Evolutionary conservation across 2,113 vertebrate species (phyloP).

Genomic region (Phodopus roborovskii): DNA sequence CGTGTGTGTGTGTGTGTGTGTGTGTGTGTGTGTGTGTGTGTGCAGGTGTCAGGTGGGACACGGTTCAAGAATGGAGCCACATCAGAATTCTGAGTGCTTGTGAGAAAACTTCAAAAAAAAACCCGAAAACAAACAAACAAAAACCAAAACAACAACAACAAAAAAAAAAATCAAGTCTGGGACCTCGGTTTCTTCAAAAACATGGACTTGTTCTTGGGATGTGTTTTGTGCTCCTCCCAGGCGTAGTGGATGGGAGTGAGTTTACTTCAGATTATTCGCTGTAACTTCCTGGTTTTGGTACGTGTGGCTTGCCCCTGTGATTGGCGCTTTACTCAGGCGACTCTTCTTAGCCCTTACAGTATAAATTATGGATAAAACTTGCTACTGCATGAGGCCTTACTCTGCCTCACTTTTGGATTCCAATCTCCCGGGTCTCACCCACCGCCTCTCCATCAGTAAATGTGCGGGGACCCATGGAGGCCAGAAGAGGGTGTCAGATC

Average conservation of each 20-base stretch:
- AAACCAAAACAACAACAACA: background rate
- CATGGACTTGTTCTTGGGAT: background rate
- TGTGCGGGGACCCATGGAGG: background rate
- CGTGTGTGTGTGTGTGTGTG: background rate
- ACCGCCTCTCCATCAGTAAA: background rate
- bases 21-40: background rate
- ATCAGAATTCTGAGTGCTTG: background rate
- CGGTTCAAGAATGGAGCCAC: background rate
- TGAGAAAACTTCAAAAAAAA: background rate
- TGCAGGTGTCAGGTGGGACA: background rate
- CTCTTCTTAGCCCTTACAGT: background rate
- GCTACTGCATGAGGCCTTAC: background rate
- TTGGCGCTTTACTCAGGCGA: background rate
- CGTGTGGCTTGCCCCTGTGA: background rate
- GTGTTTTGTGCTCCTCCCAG: background rate
- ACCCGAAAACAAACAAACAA: no score
- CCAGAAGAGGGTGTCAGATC: background rate
- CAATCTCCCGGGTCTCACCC: background rate
- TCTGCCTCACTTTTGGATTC: background rate
- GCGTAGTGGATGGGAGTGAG: background rate
- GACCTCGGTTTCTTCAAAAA: background rate
- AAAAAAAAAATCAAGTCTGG: background rate
- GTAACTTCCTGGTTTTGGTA: background rate
- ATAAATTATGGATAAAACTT: background rate
- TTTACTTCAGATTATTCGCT: background rate